phyloP scores from a whole-genome alignment of 2,797 vertebrate genomes.

The Schizothorax lantsangensis region DNA sequence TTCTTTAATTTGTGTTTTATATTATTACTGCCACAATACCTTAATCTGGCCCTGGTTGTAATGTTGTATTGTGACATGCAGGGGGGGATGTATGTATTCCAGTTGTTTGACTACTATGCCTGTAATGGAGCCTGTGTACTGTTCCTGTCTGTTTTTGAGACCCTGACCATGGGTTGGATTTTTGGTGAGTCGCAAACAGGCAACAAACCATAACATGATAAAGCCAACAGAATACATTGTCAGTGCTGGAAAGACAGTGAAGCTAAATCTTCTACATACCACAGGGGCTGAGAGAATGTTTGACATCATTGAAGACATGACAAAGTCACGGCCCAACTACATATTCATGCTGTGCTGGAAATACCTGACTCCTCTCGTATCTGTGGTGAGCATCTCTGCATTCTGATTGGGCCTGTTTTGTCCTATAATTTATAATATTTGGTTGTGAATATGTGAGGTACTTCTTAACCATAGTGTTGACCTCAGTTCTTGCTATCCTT shows the following conservation, averaged over 20 bases:
- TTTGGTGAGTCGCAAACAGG: slow-evolving; percentile 81
- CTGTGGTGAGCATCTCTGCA: slow-evolving; percentile 72
- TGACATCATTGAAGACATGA: slow-evolving; percentile 86
- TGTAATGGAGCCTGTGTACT: slow-evolving; percentile 88
- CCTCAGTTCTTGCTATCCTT: background rate
- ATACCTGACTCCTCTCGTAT: slow-evolving; percentile 84
- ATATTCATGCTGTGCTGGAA: slow-evolving; percentile 90
- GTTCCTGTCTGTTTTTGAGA: slow-evolving; percentile 85
- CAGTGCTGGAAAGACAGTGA: background rate
- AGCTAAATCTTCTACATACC: background rate
- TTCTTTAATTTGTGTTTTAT: background rate
- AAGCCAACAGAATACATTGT: background rate
- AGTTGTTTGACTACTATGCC: slow-evolving; percentile 93
- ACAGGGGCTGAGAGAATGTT: slow-evolving; percentile 82
- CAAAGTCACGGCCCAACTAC: slow-evolving; percentile 77
- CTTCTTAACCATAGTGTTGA: background rate
- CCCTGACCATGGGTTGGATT: slow-evolving; percentile 86
- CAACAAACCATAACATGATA: background rate
- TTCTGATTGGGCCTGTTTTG: background rate
- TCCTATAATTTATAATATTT: background rate
- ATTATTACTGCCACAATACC: background rate
- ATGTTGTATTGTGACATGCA: slow-evolving; percentile 62
- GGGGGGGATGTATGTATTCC: slow-evolving; percentile 96
- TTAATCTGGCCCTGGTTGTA: background rate
- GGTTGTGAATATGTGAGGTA: background rate